Conservation (phyloP, 1,140 invertebrate genomes). For the Papilio machaon region DNA sequence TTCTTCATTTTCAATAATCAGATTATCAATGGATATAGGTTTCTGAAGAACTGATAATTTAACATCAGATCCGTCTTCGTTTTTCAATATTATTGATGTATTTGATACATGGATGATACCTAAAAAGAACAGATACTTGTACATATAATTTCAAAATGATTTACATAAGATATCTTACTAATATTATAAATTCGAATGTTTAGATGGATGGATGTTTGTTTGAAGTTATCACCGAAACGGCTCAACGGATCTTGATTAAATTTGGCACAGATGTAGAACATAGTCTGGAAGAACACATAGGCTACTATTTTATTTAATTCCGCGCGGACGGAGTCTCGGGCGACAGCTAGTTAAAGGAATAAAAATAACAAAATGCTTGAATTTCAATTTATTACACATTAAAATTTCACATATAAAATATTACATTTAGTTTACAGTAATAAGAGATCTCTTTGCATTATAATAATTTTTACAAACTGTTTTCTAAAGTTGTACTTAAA, state of each 20-base stretch:
- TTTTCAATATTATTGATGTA: constrained; percentile 62
- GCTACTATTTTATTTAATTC: no score
- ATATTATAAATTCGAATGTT: no score
- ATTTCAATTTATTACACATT: constrained; percentile 10
- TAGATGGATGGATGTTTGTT: no score
- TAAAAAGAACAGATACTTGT: constrained; percentile 58
- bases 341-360: not conserved
- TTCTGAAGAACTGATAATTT: constrained; percentile 57
- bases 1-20: constrained; percentile 52
- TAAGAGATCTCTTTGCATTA: constrained; percentile 17
- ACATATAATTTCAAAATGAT: constrained; percentile 21
- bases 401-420: constrained; percentile 14
- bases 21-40: constrained; percentile 54
- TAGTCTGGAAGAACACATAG: no score
- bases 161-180: not conserved
- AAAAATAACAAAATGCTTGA: not conserved
- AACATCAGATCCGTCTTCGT: constrained; percentile 59
- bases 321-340: no score
- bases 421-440: not conserved
- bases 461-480: not conserved
- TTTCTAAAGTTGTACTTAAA: not conserved
- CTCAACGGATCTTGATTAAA: no score
- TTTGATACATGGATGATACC: constrained; percentile 62
- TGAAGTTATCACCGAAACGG: no score
- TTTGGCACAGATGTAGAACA: no score